phyloP scores from a whole-genome alignment of 2,113 vertebrate species.

The Pseudois nayaur region DNA sequence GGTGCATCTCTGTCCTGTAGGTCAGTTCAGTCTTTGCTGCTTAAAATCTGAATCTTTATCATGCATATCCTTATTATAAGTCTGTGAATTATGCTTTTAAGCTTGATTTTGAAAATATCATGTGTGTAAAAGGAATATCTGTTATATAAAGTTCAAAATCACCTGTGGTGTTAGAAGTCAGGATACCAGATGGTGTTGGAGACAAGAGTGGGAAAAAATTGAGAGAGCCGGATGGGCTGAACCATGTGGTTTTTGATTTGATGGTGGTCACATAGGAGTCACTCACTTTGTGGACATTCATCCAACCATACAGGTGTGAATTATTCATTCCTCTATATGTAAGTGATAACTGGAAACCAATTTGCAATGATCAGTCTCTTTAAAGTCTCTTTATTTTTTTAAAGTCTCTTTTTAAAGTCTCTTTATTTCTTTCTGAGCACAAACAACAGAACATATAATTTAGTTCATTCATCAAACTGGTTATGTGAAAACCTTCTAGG shows the following conservation, averaged over 20 bases:
- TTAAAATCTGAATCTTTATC: not conserved
- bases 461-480: not conserved
- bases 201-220: not conserved
- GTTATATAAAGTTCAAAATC: not conserved
- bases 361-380: not conserved
- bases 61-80: not conserved
- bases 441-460: not conserved
- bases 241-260: not conserved
- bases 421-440: not conserved
- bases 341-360: not conserved
- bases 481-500: not conserved
- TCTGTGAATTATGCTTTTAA: not conserved
- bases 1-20: not conserved
- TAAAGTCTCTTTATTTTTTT: not conserved
- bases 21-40: not conserved
- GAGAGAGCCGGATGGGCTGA: not conserved
- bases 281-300: not conserved
- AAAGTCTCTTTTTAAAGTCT: not conserved
- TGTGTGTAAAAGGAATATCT: not conserved
- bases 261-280: not conserved
- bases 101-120: constrained; percentile 5
- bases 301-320: not conserved
- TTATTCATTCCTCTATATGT: not conserved
- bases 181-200: not conserved
- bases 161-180: not conserved